Evolutionary conservation across 1,140 invertebrate genomes (phyloP), one percentile per base, ranked within the genome.

Genomic region (Oreohelix idahoensis): DNA sequence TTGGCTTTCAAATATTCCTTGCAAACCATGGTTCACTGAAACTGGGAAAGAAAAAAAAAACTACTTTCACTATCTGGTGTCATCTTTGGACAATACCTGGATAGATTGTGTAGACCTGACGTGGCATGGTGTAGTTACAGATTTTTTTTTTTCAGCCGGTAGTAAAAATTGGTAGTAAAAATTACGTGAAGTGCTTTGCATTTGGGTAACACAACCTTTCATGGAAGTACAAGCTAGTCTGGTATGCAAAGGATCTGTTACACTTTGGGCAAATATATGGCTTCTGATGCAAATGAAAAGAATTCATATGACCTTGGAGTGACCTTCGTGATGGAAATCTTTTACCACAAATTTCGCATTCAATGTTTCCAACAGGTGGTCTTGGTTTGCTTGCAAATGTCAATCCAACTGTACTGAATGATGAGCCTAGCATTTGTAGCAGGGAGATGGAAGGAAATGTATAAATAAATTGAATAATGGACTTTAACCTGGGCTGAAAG

Each of bases 241-340:
- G 45, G 49, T 82, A 51, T 23, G 80, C 80, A 75, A 82, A 82
- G 15, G 80, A 82, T 58, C 73, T 82, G 35, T 82, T 36, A 75
- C 80, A 82, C 49, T 42, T 45, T 8, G 13, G 2, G 66, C 80
- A 82, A 29, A 49, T 8, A 75, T 82, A 82, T 38, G 80, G 80
- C 35, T 75, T 82, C 35, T 53, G 70, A 39, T 82, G 42, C 38
- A 82, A 75, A 39, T 82, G 80, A 39, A 29, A 42, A 75, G 80
- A 73, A 63, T 82, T 82, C 70, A 74, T 75, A 63, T 82, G 80
- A 42, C 80, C 80, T 11, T 58, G 39, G 0, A 82, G 51, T 23
- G 70, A 53, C 35, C 80, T 73, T 23, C 80, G n/a, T 26, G 80
- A 82, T 35, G 80, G 69, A 58, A 53, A 82, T 39, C 42, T 23